Percentiles rank a stretch among this genome's conserved stretches.
These are phyloP conservation scores for Sphaeramia orbicularis DNA, from an alignment of 2,797 vertebrate genomes.

Conservation along the genomic window DNA sequence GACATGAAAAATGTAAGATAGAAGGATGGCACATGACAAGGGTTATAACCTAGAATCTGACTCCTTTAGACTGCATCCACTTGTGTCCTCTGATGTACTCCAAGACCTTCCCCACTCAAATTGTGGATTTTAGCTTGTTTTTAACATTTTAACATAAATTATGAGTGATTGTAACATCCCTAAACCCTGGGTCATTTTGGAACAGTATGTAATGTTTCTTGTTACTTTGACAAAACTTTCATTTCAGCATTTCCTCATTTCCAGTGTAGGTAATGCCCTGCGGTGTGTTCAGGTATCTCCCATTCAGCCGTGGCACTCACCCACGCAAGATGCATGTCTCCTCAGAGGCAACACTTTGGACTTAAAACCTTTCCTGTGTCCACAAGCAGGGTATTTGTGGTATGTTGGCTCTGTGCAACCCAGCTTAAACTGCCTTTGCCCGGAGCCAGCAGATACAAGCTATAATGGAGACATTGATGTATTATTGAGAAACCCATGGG, in stretches of 20 bases:
- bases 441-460: constrained; percentile 80
- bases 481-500: constrained; percentile 90
- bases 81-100: constrained; percentile 30
- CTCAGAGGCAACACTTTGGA: constrained; percentile 78
- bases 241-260: constrained; percentile 13
- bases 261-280: constrained; percentile 39
- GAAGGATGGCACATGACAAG: constrained; percentile 20
- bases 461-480: constrained; percentile 91
- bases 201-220: constrained; percentile 20
- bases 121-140: constrained; percentile 13
- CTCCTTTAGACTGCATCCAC: constrained; percentile 7
- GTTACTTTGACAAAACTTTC: constrained; percentile 55
- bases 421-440: constrained; percentile 82
- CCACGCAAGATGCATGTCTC: constrained; percentile 63
- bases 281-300: constrained; percentile 60
- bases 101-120: neutral
- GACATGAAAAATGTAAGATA: constrained; percentile 51
- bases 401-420: constrained; percentile 68
- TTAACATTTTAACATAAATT: constrained; percentile 41
- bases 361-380: constrained; percentile 85
- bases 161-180: constrained; percentile 9
- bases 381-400: constrained; percentile 69
- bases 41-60: constrained; percentile 59
- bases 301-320: constrained; percentile 41
- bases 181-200: constrained; percentile 13